phyloP scores from a whole-genome alignment of 2,888 invertebrate species.

The Epiperipatus broadwayi region DNA sequence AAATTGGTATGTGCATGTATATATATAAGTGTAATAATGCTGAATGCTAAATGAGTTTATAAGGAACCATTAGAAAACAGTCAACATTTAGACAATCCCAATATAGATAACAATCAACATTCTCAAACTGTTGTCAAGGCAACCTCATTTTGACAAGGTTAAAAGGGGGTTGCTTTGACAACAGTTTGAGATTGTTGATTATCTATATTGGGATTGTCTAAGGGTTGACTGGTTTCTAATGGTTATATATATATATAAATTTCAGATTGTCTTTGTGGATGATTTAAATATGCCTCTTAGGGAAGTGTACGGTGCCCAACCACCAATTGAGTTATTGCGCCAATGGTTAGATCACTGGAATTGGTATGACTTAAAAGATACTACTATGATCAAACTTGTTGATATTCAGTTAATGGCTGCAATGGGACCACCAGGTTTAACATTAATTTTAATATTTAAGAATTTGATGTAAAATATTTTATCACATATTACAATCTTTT shows the following conservation, averaged over 20 bases:
- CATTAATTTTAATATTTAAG: neutral
- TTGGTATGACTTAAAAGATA: slow-evolving; percentile 67
- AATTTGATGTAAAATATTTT: neutral
- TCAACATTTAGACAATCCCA: too few relatives aligned
- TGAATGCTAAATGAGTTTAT: too few relatives aligned
- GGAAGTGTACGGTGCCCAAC: slow-evolving; percentile 77
- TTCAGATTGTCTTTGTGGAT: slow-evolving; percentile 68
- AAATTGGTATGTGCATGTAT: too few relatives aligned
- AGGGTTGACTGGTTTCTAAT: too few relatives aligned
- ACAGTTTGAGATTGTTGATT: too few relatives aligned
- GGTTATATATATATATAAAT: too few relatives aligned
- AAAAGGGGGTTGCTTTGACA: neutral
- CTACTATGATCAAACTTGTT: slow-evolving; percentile 52
- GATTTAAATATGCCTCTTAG: slow-evolving; percentile 87
- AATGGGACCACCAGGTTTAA: slow-evolving; percentile 32
- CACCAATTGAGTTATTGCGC: slow-evolving; percentile 72
- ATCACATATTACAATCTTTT: neutral
- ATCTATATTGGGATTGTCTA: too few relatives aligned
- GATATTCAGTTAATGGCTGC: slow-evolving; percentile 53
- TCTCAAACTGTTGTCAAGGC: too few relatives aligned
- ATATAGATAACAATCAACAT: too few relatives aligned
- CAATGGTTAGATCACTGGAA: slow-evolving; percentile 74
- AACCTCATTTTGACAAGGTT: slow-evolving; percentile 19
- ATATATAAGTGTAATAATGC: too few relatives aligned
- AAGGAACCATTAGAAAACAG: too few relatives aligned